Conservation (phyloP, 2,888 invertebrate species). For the Charanyca ferruginea region DNA sequence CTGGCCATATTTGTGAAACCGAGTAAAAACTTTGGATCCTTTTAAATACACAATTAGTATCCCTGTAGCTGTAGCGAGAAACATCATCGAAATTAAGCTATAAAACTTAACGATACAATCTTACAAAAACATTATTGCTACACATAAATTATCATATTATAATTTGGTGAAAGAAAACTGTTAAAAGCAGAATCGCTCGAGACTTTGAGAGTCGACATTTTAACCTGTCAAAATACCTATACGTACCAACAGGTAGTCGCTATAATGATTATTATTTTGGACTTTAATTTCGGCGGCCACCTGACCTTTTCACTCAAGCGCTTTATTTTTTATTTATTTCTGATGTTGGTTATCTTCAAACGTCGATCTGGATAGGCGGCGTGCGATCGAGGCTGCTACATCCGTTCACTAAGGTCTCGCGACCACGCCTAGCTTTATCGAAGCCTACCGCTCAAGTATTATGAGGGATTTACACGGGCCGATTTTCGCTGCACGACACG, state of each 20-base stretch:
- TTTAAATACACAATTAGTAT: constrained; percentile 74
- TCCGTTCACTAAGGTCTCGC: constrained; percentile 86
- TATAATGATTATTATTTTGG: constrained; percentile 85
- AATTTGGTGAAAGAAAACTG: constrained; percentile 67
- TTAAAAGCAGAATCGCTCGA: constrained; percentile 60
- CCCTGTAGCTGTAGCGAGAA: constrained; percentile 12
- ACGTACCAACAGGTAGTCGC: constrained; percentile 77
- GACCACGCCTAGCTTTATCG: constrained; percentile 85
- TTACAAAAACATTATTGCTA: constrained; percentile 65
- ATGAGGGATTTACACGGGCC: constrained; percentile 6
- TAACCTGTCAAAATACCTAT: constrained; percentile 80
- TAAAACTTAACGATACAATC: constrained; percentile 84
- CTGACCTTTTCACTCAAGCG: constrained; percentile 89
- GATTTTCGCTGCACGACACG: constrained; percentile 1
- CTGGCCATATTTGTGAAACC: constrained; percentile 65
- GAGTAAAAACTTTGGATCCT: constrained; percentile 68
- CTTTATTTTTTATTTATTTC: constrained; percentile 79
- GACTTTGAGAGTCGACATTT: constrained; percentile 70
- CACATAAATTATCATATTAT: constrained; percentile 73
- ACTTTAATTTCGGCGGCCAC: constrained; percentile 84
- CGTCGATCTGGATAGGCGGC: constrained; percentile 82
- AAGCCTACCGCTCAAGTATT: constrained; percentile 76
- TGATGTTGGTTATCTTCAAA: constrained; percentile 85
- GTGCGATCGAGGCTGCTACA: constrained; percentile 85
- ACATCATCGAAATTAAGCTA: constrained; percentile 79